Conservation (phyloP, 2,888 invertebrate genomes). For the Diaprepes abbreviatus region DNA sequence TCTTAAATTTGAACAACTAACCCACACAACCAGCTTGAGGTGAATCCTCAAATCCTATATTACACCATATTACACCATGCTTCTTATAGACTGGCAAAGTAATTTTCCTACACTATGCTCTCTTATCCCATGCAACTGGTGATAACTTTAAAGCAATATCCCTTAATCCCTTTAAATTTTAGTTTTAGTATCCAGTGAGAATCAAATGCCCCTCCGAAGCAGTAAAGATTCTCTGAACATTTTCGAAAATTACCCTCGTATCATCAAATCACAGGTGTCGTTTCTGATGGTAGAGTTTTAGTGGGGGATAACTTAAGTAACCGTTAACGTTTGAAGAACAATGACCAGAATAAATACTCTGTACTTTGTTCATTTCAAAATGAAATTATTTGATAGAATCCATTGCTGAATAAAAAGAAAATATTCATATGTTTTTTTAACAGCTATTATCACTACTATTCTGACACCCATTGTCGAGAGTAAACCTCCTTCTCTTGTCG, state of each 20-base stretch:
- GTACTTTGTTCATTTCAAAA: no score
- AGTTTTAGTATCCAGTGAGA: constrained; percentile 29
- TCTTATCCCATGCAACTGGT: constrained; percentile 21
- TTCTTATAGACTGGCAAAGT: background rate
- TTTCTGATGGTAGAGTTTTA: constrained; percentile 12
- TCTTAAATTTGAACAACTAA: no score
- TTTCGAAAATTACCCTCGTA: constrained; percentile 34
- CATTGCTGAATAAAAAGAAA: no score
- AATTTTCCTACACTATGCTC: constrained; percentile 13
- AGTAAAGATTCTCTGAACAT: constrained; percentile 31
- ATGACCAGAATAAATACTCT: no score
- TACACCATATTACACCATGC: background rate
- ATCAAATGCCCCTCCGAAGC: constrained; percentile 23
- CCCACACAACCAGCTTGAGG: background rate
- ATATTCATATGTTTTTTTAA: no score
- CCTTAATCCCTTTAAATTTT: constrained; percentile 33
- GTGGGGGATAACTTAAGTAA: constrained; percentile 1
- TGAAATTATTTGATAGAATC: no score
- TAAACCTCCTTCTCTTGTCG: no score
- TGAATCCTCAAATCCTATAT: no score
- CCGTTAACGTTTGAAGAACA: no score
- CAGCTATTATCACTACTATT: no score
- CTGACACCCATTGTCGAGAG: no score
- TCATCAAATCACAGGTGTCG: constrained; percentile 33
- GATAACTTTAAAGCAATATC: constrained; percentile 29